Evolutionary conservation across 2,113 vertebrate species (phyloP), one percentile per base, ranked within the genome.

Genomic region (Neodon shergylaensis): DNA sequence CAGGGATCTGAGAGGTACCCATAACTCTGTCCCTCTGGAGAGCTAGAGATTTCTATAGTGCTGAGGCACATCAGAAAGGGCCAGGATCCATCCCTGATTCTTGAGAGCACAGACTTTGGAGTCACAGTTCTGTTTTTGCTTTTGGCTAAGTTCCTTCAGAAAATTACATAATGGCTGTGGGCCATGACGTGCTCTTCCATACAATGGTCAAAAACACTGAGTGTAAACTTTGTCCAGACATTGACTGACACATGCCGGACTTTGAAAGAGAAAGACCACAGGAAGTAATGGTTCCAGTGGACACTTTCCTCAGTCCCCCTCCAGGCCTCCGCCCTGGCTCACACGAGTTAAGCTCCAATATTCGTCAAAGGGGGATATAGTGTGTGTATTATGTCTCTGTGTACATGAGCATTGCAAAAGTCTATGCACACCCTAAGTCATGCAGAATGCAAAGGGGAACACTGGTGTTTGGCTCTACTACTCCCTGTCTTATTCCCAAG

Each of bases 201-300:
- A 10, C 10, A 24, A 2, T 16, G 17, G 28, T 14, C 52, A 72
- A 70, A 33, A 26, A 33, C 2, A 0, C 9, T 47, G 42, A 39
- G 28, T 44, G 17, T 0, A 2, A 24, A 26, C 39, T 19, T 14
- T 36, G 21, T n/a, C 44, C 36, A 49, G 0, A 26, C 22, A 24
- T 24, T 8, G 16, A 13, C 36, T 36, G 63, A 52, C n/a, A 1
- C 10, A 5, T n/a, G 44, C 5, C 13, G 1, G 4, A 12, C 31
- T 39, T 42, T 89, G 63, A 47, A 74, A 76, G 17, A 6, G 21
- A n/a, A 17, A 83, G 12, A 14, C 77, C 28, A 3, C 2, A 49
- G 26, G 4, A 7, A 31, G 2, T 9, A 21, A 52, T 1, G 12
- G 33, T 31, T 22, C 19, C 22, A 8, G 1, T 2, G 33, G n/a